Evolutionary conservation across 2,797 vertebrate genomes (phyloP).

Genomic region (Clarias laeviceps): DNA sequence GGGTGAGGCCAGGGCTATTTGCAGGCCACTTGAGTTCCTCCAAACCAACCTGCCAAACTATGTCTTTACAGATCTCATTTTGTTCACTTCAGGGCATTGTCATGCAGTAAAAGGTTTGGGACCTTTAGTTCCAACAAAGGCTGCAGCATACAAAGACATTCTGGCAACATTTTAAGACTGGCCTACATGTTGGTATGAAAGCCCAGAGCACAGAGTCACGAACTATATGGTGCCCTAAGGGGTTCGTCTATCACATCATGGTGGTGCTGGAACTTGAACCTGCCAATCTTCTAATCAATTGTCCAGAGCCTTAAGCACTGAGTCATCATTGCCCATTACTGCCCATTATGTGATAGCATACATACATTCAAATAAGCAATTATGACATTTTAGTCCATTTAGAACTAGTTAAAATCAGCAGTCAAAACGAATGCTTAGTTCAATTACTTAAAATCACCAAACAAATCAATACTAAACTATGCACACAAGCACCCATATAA

Average conservation of each 20-base stretch:
- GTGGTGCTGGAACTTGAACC: neutral
- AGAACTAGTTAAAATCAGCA: neutral
- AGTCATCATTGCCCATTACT: neutral
- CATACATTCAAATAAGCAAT: neutral
- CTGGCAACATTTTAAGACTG: neutral
- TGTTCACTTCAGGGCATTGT: neutral
- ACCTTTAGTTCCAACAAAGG: neutral
- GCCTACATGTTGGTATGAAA: neutral
- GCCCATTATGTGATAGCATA: neutral
- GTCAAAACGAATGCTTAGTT: neutral
- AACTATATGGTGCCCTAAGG: neutral
- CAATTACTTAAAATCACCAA: conserved; percentile 8
- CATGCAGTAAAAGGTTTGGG: neutral
- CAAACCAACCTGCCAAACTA: neutral
- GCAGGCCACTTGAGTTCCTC: neutral
- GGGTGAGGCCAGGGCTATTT: neutral
- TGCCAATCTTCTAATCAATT: neutral
- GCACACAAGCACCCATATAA: conserved; percentile 28
- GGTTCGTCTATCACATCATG: neutral
- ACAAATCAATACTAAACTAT: conserved; percentile 17
- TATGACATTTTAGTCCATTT: neutral
- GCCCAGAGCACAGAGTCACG: neutral
- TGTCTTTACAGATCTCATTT: neutral
- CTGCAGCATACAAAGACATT: neutral
- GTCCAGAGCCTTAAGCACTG: neutral